Evolutionary conservation across 2,888 invertebrate genomes (phyloP).

Genomic region (Patella pellucida): DNA sequence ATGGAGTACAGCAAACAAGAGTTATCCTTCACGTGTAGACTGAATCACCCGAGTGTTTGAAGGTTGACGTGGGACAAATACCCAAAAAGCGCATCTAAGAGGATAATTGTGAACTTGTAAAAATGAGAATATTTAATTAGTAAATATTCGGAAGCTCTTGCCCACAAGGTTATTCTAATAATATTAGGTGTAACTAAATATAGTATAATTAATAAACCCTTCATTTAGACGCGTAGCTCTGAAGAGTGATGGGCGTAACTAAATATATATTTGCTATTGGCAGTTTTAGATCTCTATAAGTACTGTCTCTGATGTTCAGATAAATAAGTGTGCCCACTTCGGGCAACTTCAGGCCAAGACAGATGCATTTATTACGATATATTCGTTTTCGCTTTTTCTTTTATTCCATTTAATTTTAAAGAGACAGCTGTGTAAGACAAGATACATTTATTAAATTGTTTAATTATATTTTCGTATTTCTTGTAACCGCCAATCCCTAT

Average conservation of each 20-base stretch:
- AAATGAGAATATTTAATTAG: neutral
- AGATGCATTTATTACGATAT: no score
- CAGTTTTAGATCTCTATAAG: no score
- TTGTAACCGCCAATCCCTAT: no score
- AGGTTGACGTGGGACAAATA: neutral
- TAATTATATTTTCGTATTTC: no score
- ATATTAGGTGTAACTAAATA: conserved; percentile 10
- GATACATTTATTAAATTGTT: no score
- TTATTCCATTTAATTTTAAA: no score
- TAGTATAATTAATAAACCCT: neutral
- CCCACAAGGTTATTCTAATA: neutral
- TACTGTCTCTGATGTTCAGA: no score
- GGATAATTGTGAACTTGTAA: neutral
- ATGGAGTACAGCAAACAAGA: neutral
- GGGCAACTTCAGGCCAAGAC: no score
- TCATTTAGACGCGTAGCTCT: neutral
- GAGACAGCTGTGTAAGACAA: no score
- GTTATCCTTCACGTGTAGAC: neutral
- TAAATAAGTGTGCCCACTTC: no score
- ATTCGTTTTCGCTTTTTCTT: no score
- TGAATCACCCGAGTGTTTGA: neutral
- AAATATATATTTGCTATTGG: neutral
- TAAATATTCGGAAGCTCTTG: neutral
- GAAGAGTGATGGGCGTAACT: neutral
- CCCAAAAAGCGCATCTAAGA: conserved; percentile 1